Base-by-base conservation (phyloP, 2,113 vertebrate genomes). In the Pteruthius melanotis region DNA sequence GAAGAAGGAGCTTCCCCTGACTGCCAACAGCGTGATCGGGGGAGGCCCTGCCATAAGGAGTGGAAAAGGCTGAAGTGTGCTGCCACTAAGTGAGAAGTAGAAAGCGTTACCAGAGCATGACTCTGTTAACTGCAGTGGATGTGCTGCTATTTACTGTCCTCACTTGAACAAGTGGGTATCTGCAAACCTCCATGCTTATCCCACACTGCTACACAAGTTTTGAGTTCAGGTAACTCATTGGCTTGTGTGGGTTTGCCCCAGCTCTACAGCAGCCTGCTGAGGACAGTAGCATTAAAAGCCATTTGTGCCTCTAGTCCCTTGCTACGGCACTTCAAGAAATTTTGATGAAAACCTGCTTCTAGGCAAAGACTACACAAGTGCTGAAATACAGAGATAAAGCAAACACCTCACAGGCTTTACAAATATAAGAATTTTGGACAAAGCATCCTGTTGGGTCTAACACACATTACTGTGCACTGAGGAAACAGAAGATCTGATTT, bases 311-410 rank as follows among this genome's bases (percentile, higher is more conserved):
- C 19, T 47, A 74, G 66, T 80, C 54, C 52, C 63, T 91, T 70
- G 45, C 27, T 87, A 28, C 24, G 77, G 59, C 30, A 85, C 49
- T 91, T 94, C 53, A 89, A 93, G 65, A 82, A 92, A 91, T 68
- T 84, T 68, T 89, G 77, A 89, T 89, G 80, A 90, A 94, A 92
- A 85, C 40, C 31, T 93, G 64, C 52, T 82, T 52, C n/a, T 59
- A 92, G 79, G 88, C 92, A 90, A 96, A 92, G 87, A 89, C 89
- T 69, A 59, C 40, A 60, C 44, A 30, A 77, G 39, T 63, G 31
- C 52, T 86, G 71, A 93, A 86, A 77, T 74, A 86, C 13, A 3
- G 90, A 95, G 85, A 71, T 83, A 78, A 60, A 94, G 64, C 79
- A 96, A 83, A 93, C 20, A 93, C 59, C 52, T 90, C 72, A 78